phyloP scores from a whole-genome alignment of 2,797 vertebrate genomes.

The Champsocephalus esox region DNA sequence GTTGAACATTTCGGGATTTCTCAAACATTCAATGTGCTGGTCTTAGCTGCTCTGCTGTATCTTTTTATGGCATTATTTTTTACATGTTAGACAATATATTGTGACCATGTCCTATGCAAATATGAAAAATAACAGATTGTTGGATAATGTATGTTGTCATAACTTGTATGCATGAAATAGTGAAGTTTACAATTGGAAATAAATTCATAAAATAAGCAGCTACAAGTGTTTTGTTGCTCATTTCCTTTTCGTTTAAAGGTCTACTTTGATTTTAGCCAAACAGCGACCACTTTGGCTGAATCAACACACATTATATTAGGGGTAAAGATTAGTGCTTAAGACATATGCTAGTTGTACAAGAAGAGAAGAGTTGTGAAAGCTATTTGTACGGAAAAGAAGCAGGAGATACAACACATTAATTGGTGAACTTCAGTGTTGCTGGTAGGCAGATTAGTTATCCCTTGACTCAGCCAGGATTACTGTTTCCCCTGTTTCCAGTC shows the following conservation, averaged over 20 bases:
- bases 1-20: conserved; percentile 89
- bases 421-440: not conserved
- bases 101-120: conserved; percentile 98
- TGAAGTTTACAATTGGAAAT: conserved; percentile 99
- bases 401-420: not conserved
- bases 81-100: conserved; percentile 99
- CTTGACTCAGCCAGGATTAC: not conserved
- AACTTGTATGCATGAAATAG: conserved; percentile 99
- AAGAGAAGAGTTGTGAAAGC: not conserved
- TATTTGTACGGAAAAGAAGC: not conserved
- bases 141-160: conserved; percentile 93
- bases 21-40: conserved; percentile 86
- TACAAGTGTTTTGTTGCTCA: conserved; percentile 29
- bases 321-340: not conserved
- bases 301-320: not conserved
- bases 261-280: not conserved
- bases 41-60: conserved; percentile 95
- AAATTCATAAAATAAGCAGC: conserved; percentile 91
- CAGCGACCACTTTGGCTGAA: not conserved
- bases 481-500: not conserved
- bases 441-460: not conserved
- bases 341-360: not conserved
- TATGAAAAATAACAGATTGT: conserved; percentile 93
- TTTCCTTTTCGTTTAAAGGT: not conserved
- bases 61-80: conserved; percentile 97